Evolutionary conservation across 2,113 vertebrate genomes (phyloP).

Genomic region (Cephalopterus ornatus): DNA sequence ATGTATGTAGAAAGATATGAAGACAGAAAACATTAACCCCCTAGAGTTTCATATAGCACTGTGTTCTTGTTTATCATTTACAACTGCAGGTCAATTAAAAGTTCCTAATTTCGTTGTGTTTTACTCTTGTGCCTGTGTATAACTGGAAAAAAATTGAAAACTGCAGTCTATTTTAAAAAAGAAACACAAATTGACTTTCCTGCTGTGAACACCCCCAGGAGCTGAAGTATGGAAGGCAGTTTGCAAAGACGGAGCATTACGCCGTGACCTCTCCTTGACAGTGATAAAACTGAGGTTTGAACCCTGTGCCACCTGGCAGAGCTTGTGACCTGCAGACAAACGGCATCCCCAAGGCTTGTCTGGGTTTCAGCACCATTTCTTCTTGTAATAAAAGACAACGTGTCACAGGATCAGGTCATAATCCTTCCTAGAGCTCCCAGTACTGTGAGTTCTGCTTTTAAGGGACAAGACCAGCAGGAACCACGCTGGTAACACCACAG

Average conservation of each 20-base stretch:
- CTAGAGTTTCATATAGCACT: neutral
- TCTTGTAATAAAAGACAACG: neutral
- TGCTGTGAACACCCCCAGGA: neutral
- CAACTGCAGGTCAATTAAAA: neutral
- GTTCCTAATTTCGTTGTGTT: neutral
- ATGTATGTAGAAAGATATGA: neutral
- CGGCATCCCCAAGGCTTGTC: neutral
- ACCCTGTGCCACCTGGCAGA: neutral
- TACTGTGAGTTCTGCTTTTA: neutral
- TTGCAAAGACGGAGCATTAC: neutral
- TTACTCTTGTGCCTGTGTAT: neutral
- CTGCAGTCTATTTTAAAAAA: neutral
- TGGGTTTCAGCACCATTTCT: neutral
- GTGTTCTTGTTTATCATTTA: neutral
- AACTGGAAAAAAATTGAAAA: neutral
- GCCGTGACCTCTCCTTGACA: neutral
- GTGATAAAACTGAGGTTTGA: neutral
- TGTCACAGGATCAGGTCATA: neutral
- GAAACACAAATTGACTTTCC: neutral
- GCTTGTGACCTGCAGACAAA: neutral
- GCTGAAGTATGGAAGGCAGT: neutral
- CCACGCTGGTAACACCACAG: neutral
- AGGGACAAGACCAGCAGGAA: neutral
- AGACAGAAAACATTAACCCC: neutral
- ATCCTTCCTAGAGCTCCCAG: neutral